Percentiles rank a stretch among this genome's conserved stretches.
Evolutionary conservation across 1,140 invertebrate genomes (phyloP).

Genomic region (Caenorhabditis latens): DNA sequence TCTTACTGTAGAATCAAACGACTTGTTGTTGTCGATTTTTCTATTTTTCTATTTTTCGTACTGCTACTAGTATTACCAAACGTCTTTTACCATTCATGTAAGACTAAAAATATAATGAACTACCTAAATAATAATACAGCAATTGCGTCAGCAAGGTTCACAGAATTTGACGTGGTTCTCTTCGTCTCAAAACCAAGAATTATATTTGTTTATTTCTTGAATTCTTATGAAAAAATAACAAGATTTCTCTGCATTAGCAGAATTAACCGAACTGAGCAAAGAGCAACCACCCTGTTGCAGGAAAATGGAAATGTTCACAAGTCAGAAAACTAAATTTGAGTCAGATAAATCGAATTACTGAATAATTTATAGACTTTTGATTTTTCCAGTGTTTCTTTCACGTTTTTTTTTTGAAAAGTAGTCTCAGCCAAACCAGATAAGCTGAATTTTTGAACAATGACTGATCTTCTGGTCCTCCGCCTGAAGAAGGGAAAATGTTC

Average conservation of each 20-base stretch:
- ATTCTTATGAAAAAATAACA: not conserved
- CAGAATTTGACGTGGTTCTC: not conserved
- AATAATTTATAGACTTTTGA: too few relatives aligned
- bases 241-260: not conserved
- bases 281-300: not conserved
- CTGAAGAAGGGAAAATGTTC: too few relatives aligned
- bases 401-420: too few relatives aligned
- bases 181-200: not conserved
- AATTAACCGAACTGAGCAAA: not conserved
- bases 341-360: too few relatives aligned
- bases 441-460: too few relatives aligned
- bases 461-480: too few relatives aligned
- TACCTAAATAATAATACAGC: not conserved
- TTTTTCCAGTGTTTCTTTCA: too few relatives aligned
- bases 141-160: constrained; percentile 36
- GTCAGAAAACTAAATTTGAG: not conserved
- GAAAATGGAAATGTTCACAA: not conserved
- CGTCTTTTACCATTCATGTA: not conserved
- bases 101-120: constrained; percentile 12
- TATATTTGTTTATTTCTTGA: not conserved
- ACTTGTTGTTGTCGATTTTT: not conserved
- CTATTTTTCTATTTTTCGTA: not conserved
- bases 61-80: not conserved
- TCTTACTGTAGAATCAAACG: constrained; percentile 18
- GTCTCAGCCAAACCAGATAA: too few relatives aligned